phyloP scores from a whole-genome alignment of 2,113 vertebrate species.

The Pteruthius melanotis region DNA sequence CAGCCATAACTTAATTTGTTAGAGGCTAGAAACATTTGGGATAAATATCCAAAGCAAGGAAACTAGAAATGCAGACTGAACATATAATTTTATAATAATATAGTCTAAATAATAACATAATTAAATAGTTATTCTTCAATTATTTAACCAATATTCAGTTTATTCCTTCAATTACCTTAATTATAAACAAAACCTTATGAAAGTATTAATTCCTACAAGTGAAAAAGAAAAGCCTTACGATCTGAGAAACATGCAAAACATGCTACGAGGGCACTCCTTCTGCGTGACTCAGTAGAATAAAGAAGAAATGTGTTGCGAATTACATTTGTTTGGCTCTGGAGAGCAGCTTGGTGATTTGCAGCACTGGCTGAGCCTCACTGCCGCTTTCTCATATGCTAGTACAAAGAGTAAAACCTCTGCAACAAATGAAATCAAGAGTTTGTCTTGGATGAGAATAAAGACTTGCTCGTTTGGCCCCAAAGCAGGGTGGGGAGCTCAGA shows the following conservation, averaged over 20 bases:
- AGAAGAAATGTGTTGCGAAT: slow-evolving; percentile 38
- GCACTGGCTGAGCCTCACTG: slow-evolving; percentile 1
- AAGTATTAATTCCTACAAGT: background rate
- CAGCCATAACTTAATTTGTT: background rate
- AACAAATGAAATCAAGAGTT: slow-evolving; percentile 38
- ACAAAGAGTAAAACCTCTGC: slow-evolving; percentile 31
- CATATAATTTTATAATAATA: background rate
- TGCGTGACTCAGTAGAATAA: slow-evolving; percentile 17
- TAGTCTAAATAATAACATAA: background rate
- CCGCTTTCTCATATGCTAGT: slow-evolving; percentile 32
- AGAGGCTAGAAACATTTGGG: background rate
- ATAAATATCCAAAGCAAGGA: background rate
- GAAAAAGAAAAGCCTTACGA: background rate
- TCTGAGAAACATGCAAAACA: background rate
- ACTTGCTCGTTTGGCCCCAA: background rate
- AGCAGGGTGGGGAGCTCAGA: background rate
- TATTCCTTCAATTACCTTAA: background rate
- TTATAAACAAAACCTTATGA: background rate
- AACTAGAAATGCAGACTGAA: background rate
- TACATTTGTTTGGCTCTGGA: slow-evolving; percentile 5
- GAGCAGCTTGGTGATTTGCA: slow-evolving; percentile 30
- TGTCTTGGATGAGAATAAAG: slow-evolving; percentile 10
- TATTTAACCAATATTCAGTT: background rate
- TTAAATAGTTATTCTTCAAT: background rate
- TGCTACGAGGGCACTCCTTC: background rate